These are phyloP conservation scores for Morus bassanus DNA, from an alignment of 2,797 vertebrate genomes.

Conservation along the genomic window DNA sequence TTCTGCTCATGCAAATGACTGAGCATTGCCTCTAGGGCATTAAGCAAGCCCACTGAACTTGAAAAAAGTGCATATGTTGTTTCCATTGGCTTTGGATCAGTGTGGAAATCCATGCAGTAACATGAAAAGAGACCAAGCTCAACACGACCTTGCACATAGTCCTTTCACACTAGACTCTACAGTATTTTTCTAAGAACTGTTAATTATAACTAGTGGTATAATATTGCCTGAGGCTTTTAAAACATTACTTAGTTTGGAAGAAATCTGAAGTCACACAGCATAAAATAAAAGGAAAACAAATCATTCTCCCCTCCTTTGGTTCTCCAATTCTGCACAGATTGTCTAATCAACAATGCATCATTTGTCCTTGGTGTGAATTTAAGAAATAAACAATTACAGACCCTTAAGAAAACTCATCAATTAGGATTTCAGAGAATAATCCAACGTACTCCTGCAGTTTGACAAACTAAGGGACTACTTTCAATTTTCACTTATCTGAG, in stretches of 20 bases:
- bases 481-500: neutral
- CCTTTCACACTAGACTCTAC: neutral
- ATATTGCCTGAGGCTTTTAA: neutral
- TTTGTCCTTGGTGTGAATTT: neutral
- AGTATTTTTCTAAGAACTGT: neutral
- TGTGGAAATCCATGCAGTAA: neutral
- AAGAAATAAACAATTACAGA: neutral
- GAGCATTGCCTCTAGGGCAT: neutral
- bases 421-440: neutral
- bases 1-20: neutral
- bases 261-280: neutral
- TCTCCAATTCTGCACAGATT: neutral
- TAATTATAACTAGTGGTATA: neutral
- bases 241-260: neutral
- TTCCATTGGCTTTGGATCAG: neutral
- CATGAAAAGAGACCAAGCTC: neutral
- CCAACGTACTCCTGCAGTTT: neutral
- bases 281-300: neutral
- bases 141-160: neutral
- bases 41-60: neutral
- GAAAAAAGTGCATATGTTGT: neutral
- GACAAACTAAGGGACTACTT: neutral
- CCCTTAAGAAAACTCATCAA: neutral
- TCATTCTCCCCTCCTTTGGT: accelerated
- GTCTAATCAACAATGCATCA: neutral